phyloP scores from a whole-genome alignment of 2,888 invertebrate genomes.

The Phragmatobia fuliginosa region DNA sequence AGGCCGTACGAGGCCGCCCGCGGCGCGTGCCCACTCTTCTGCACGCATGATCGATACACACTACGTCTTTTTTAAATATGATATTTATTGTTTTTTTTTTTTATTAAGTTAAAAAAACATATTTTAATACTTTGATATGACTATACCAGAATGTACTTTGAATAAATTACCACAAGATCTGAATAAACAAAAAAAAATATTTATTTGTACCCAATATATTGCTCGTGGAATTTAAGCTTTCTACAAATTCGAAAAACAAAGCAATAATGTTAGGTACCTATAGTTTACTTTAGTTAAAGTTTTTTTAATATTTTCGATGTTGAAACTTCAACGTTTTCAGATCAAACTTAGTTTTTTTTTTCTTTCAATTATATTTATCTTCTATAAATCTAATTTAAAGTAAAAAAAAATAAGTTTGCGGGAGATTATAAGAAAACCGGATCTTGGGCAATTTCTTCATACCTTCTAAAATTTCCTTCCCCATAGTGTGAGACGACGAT shows the following conservation, averaged over 20 bases:
- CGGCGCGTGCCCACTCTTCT: constrained; percentile 53
- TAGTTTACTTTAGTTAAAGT: too few species aligned
- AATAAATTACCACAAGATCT: too few species aligned
- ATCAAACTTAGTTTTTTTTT: too few species aligned
- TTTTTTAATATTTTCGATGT: not conserved
- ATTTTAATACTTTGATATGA: too few species aligned
- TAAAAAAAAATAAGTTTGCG: too few species aligned
- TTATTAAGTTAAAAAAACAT: not conserved
- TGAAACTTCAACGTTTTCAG: not conserved
- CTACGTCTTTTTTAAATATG: constrained; percentile 51
- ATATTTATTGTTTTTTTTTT: not conserved
- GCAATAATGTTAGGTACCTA: not conserved
- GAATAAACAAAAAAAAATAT: too few species aligned
- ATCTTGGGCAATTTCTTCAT: constrained; percentile 10
- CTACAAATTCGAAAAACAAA: not conserved
- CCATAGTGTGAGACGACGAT: constrained; percentile 64
- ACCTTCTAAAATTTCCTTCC: constrained; percentile 34
- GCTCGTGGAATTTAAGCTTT: too few species aligned
- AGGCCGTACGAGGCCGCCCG: constrained; percentile 69
- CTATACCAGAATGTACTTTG: too few species aligned
- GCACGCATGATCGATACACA: constrained; percentile 57
- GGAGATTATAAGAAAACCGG: not conserved
- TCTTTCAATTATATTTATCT: too few species aligned
- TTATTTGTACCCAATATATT: too few species aligned
- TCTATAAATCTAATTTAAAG: too few species aligned